These are phyloP conservation scores for Prochilodus magdalenae DNA, from an alignment of 2,113 vertebrate species.

Conservation along the genomic window DNA sequence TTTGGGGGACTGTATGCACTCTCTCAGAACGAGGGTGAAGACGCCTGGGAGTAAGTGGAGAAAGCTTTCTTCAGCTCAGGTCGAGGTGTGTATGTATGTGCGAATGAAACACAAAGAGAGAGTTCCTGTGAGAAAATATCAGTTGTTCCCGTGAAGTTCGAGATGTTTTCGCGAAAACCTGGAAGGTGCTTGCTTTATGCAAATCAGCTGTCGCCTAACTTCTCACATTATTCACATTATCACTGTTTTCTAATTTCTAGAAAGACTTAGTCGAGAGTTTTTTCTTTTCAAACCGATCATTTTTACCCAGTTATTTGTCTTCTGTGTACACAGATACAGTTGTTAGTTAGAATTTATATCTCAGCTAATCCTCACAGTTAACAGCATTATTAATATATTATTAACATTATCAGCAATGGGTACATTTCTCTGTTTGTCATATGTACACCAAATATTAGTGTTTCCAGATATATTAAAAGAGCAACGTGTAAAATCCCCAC, in stretches of 20 bases:
- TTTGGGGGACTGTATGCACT: slow-evolving; percentile 13
- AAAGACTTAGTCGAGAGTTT: background rate
- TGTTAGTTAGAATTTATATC: too few species aligned
- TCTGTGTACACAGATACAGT: too few species aligned
- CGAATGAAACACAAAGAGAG: background rate
- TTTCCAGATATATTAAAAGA: too few species aligned
- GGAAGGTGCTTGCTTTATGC: background rate
- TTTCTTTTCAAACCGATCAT: too few species aligned
- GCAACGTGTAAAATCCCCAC: too few species aligned
- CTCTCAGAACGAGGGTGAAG: background rate
- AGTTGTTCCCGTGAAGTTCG: slow-evolving; percentile 3
- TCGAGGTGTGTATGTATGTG: slow-evolving; percentile 5
- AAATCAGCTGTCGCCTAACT: background rate
- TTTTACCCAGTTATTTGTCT: too few species aligned
- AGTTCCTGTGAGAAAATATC: background rate
- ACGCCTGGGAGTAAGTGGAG: background rate
- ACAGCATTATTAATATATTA: too few species aligned
- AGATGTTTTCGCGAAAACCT: slow-evolving; percentile 16
- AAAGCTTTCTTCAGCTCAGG: background rate
- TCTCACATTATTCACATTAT: slow-evolving; percentile 24
- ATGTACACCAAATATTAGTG: too few species aligned
- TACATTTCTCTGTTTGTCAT: too few species aligned
- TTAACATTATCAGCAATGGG: too few species aligned
- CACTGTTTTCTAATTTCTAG: background rate
- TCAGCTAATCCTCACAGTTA: too few species aligned